Conservation (phyloP, 2,113 vertebrate genomes). For the Thunnus thynnus region DNA sequence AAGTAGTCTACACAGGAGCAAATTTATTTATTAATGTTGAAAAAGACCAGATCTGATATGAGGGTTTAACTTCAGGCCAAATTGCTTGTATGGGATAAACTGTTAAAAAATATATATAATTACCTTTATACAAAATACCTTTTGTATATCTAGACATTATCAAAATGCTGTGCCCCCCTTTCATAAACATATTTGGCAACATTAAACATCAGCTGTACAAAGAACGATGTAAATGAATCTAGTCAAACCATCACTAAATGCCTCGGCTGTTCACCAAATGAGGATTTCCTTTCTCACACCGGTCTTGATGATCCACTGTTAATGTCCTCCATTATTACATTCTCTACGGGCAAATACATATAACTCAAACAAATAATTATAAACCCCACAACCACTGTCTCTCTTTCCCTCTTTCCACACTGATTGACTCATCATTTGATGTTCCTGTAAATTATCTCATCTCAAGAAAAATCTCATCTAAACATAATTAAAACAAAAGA, state of each 20-base stretch:
- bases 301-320: background rate
- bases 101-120: background rate
- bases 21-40: background rate
- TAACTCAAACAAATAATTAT: background rate
- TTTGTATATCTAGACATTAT: constrained; percentile 19
- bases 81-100: background rate
- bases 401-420: background rate
- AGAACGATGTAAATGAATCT: constrained; percentile 10
- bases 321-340: background rate
- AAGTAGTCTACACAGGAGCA: background rate
- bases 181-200: constrained; percentile 57
- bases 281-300: background rate
- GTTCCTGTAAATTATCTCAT: background rate
- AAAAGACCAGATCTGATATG: constrained; percentile 1
- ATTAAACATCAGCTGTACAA: constrained; percentile 1
- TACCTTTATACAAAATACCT: constrained; percentile 6
- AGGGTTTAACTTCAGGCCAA: background rate
- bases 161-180: constrained; percentile 9
- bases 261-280: background rate
- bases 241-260: background rate
- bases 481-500: background rate
- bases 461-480: background rate
- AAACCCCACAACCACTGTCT: background rate
- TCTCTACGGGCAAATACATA: background rate
- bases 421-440: background rate